Percentiles rank a stretch among this genome's conserved stretches.
Conservation (phyloP, 2,113 vertebrate genomes). For the Oriolus oriolus region DNA sequence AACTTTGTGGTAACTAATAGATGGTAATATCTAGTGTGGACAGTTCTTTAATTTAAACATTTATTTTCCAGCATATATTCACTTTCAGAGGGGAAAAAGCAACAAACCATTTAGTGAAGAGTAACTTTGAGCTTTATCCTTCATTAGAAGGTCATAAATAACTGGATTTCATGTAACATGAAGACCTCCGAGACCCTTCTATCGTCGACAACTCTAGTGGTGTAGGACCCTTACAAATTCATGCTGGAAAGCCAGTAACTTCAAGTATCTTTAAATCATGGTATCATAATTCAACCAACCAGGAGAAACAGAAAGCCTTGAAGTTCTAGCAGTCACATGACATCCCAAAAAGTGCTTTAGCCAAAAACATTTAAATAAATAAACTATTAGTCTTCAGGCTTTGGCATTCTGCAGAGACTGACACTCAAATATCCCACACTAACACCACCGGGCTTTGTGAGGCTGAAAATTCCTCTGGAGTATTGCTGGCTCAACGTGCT, state of each 20-base stretch:
- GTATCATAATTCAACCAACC: not conserved
- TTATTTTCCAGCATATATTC: not conserved
- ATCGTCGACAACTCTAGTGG: not conserved
- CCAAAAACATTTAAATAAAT: constrained; percentile 43
- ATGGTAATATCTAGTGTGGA: not conserved
- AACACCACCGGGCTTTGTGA: not conserved
- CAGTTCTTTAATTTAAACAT: constrained; percentile 1
- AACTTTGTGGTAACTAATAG: constrained; percentile 27
- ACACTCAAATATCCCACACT: not conserved
- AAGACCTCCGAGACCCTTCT: not conserved
- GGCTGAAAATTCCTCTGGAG: not conserved
- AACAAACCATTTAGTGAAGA: not conserved
- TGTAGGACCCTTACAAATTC: not conserved
- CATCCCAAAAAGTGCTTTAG: not conserved
- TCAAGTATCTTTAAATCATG: not conserved
- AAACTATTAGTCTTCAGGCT: not conserved
- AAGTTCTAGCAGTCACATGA: constrained; percentile 13
- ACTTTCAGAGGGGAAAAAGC: not conserved
- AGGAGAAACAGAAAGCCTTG: not conserved
- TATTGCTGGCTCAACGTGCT: not conserved
- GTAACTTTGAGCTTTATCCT: not conserved
- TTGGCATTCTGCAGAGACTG: not conserved
- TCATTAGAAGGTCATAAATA: not conserved
- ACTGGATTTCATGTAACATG: not conserved
- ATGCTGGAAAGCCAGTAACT: not conserved